These are phyloP conservation scores for Ailuropoda melanoleuca DNA, from an alignment of 2,113 vertebrate species.

Conservation along the genomic window DNA sequence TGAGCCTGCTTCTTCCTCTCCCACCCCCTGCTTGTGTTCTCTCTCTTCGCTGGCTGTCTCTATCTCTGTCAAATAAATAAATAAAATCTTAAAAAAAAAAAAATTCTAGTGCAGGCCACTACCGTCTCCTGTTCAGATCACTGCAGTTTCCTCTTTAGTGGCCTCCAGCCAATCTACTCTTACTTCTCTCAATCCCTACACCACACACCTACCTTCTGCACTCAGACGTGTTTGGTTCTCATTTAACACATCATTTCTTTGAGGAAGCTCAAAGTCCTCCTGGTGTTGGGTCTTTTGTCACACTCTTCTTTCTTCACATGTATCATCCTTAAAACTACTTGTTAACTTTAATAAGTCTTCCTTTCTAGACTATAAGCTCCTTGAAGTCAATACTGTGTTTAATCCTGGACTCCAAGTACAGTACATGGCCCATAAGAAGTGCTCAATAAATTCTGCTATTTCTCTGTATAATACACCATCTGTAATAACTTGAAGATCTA, in stretches of 20 bases:
- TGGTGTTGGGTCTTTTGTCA: background rate
- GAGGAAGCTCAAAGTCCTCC: background rate
- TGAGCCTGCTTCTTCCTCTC: too few relatives aligned
- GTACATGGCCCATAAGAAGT: background rate
- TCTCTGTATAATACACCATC: background rate
- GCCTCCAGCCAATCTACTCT: background rate
- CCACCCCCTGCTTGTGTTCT: too few relatives aligned
- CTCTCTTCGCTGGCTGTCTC: too few relatives aligned
- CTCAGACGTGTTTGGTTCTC: background rate
- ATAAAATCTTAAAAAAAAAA: too few relatives aligned
- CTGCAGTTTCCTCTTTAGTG: background rate
- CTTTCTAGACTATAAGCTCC: background rate
- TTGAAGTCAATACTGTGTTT: background rate
- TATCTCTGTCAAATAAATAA: too few relatives aligned
- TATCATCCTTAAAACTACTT: background rate
- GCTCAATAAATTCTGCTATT: background rate
- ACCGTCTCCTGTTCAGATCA: background rate
- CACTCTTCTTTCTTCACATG: background rate
- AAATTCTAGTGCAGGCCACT: background rate
- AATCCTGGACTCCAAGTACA: background rate
- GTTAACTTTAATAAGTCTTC: background rate
- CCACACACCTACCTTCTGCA: background rate
- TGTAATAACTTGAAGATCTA: background rate
- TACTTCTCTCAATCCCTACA: background rate
- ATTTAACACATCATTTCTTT: background rate